A percentile compares a stretch with the other conserved stretches of the same genome.
These are phyloP conservation scores for Shinisaurus crocodilurus DNA, from an alignment of 2,113 vertebrate species.

Conservation along the genomic window DNA sequence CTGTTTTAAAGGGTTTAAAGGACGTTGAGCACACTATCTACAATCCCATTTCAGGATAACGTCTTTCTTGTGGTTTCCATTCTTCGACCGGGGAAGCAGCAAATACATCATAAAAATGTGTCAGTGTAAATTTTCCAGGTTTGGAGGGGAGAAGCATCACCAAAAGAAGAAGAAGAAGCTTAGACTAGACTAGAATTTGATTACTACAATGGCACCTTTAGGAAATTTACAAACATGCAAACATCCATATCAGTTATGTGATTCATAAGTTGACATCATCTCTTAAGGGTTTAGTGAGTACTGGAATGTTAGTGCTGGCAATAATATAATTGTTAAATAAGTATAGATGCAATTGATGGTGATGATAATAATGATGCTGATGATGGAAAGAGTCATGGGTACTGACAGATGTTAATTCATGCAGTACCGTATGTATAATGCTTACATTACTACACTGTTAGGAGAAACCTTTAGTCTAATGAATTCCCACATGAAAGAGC, in stretches of 20 bases:
- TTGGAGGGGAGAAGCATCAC: background rate
- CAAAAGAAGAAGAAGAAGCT: background rate
- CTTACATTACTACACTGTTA: background rate
- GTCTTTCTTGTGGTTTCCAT: slow-evolving; percentile 47
- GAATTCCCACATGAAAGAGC: background rate
- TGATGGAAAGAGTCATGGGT: background rate
- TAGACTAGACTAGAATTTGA: background rate
- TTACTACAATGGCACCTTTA: fast-evolving
- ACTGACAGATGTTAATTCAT: background rate
- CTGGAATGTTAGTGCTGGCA: fast-evolving
- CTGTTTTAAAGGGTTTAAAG: slow-evolving; percentile 66
- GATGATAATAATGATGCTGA: background rate
- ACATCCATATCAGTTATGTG: background rate
- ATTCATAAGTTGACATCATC: fast-evolving
- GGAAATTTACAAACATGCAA: background rate
- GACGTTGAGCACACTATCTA: slow-evolving; percentile 48
- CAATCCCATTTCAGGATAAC: slow-evolving; percentile 35
- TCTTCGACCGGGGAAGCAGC: slow-evolving; percentile 15
- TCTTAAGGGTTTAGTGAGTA: background rate
- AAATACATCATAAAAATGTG: slow-evolving; percentile 64
- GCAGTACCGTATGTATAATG: background rate
- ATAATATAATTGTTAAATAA: background rate
- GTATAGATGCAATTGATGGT: slow-evolving; percentile 9
- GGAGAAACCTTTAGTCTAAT: background rate
- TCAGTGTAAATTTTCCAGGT: slow-evolving; percentile 51